Base-by-base conservation (phyloP, 2,113 vertebrate species). In the Notothenia coriiceps region DNA sequence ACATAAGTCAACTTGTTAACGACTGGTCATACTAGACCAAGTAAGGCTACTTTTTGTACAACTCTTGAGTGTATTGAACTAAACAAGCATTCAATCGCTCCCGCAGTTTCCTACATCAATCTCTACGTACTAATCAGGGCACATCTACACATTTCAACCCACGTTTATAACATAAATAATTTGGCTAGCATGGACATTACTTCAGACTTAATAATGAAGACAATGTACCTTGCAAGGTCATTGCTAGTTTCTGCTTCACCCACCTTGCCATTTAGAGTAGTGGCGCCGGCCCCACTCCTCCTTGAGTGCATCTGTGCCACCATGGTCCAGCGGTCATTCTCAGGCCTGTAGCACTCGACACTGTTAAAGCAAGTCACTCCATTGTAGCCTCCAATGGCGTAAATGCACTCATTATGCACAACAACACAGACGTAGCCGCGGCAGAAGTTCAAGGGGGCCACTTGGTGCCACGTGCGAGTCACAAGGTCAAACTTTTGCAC, bases 261-360 rank as follows among this genome's bases (percentile, higher is more conserved):
- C 35, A 86, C 79, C 79, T 82, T 79, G 51, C 61, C 79, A 51
- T 71, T 69, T 4, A 86, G 54, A 51, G 64, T 18, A 12, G 80
- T 2, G 0, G 67, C 54, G 43, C 85, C 18, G 35, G 75, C 75
- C 3, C 22, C 43, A 62, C 60, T 12, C 49, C 66, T 79, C 33
- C 13, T 66, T 13, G 13, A 1, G 17, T 0, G 10, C 84, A 86
- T 82, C 1, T 43, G n/a, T 4, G 75, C 75, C 3, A 57, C 1
- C 18, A 55, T 10, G 15, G 12, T 79, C 84, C 84, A 86, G 13
- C 6, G 20, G 61, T 79, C 10, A 4, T 8, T 46, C 22, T 83
- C 49, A 8, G 75, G 80, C 0, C 13, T 52, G 67, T 86, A 82
- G 70, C 75, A 54, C 55, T 83, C 80, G 0, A 64, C 84, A 5